Evolutionary conservation across 2,888 invertebrate species (phyloP).

Genomic region (Tupiocoris notatus): DNA sequence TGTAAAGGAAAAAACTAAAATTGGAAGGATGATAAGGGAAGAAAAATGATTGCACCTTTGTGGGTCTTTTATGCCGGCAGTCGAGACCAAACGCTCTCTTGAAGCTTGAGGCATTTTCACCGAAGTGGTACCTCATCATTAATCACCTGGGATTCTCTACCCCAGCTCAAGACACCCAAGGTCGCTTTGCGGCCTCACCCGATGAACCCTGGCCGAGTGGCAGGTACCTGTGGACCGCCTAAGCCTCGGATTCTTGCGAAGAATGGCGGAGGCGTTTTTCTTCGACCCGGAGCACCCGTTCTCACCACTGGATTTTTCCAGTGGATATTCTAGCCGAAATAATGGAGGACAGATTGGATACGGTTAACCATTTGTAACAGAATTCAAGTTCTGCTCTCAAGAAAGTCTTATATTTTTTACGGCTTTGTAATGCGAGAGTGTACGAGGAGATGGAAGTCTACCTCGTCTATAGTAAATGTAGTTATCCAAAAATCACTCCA

Average conservation of each 20-base stretch:
- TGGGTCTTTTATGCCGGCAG: conserved; percentile 27
- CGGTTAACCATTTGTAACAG: not conserved
- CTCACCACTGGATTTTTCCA: not conserved
- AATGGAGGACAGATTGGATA: not conserved
- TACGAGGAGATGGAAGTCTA: too few relatives aligned
- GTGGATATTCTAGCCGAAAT: not conserved
- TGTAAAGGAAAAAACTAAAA: not conserved
- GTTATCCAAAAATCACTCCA: too few relatives aligned
- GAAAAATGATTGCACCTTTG: conserved; percentile 37
- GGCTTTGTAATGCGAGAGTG: too few relatives aligned
- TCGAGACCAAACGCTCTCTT: conserved; percentile 29
- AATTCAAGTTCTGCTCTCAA: too few relatives aligned
- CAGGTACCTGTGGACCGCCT: not conserved
- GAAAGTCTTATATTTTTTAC: too few relatives aligned
- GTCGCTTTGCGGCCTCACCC: not conserved
- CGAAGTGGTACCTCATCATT: conserved; percentile 40
- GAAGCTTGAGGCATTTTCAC: conserved; percentile 40
- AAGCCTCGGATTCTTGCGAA: not conserved
- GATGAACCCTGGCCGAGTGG: not conserved
- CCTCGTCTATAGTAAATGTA: too few relatives aligned
- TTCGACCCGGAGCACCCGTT: not conserved
- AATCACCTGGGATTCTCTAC: conserved; percentile 35
- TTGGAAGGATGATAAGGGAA: conserved; percentile 30
- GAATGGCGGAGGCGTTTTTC: not conserved
- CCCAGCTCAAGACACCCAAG: not conserved